Evolutionary conservation across 2,888 invertebrate genomes (phyloP), one percentile per base, ranked within the genome.

Genomic region (Megaustenia siamemsis): DNA sequence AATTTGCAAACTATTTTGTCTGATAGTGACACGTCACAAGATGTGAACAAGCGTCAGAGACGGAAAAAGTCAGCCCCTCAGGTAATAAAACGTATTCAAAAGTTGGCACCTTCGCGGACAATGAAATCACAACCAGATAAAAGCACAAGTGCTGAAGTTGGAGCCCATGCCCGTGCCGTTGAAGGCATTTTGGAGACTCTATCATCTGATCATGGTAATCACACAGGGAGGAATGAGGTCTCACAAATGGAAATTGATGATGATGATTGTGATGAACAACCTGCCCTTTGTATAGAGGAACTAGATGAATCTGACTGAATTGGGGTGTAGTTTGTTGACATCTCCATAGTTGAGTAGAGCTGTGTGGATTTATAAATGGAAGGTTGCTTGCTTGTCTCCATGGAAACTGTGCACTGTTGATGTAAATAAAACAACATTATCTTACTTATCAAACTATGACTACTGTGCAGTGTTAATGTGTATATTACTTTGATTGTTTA

Each of bases 221-320:
- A 49, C 18, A 35, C 24, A 24, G n/a, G n/a, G n/a, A 35, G 24
- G 2, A 38, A 38, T n/a, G 76, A 77, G 4, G 15, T n/a, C 10
- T 56, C 60, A 28, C 0, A 28, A 28, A 73, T 73, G 56, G 78
- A 63, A 10, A 28, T 40, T 66, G 78, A 78, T 78, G 35, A 38
- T 56, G 77, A 78, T 78, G 77, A 77, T 60, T 0, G 8, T 3
- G 78, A 63, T 78, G 78, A 63, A 21, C 63, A 43, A 8, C 78
- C 78, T 45, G 43, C 63, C 28, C 63, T 78, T 1, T 24, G 40
- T 78, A 78, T 78, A 28, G 78, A 78, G 45, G 78, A 78, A 45
- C 5, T 66, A 12, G 43, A 73, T 49, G 73, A 73, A 43, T 28
- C 49, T 28, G 32, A 32, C 21, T 49, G 49, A 49, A 15, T 3